A percentile compares a stretch with the other conserved stretches of the same genome.
Evolutionary conservation across 2,888 invertebrate genomes (phyloP).

Genomic region (Halictus quadricinctus): DNA sequence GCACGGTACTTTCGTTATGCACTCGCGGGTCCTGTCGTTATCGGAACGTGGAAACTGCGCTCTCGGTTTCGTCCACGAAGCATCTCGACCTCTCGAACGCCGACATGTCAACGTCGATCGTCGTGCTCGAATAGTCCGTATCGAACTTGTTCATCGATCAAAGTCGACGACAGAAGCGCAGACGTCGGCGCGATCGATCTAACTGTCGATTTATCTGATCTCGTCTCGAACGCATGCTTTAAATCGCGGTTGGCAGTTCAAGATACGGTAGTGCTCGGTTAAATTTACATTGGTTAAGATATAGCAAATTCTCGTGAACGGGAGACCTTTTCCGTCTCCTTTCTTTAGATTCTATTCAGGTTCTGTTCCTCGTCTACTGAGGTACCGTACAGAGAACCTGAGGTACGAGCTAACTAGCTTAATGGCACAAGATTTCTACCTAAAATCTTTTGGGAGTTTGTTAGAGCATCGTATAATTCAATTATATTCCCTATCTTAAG

Average conservation of each 20-base stretch:
- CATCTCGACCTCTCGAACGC: constrained; percentile 6
- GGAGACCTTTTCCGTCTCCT: neutral
- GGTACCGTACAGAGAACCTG: no score
- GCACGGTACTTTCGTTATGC: neutral
- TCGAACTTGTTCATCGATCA: constrained; percentile 26
- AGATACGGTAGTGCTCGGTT: neutral
- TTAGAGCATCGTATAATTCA: no score
- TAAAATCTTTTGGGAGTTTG: no score
- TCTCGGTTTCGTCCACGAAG: neutral
- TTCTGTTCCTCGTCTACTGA: neutral
- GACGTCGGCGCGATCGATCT: neutral
- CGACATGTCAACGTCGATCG: constrained; percentile 22
- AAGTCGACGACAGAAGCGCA: neutral
- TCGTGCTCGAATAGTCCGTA: neutral
- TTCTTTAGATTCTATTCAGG: neutral
- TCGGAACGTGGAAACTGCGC: neutral
- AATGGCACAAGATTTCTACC: no score
- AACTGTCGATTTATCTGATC: constrained; percentile 16
- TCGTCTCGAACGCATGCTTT: neutral
- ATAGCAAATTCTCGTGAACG: neutral
- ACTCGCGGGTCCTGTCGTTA: neutral
- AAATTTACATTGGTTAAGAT: neutral
- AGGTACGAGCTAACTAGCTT: no score
- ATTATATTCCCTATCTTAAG: no score
- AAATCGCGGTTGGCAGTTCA: neutral